A percentile compares a stretch with the other conserved stretches of the same genome.
phyloP scores from a whole-genome alignment of 2,797 vertebrate genomes.

The Spinus olivaceus region DNA sequence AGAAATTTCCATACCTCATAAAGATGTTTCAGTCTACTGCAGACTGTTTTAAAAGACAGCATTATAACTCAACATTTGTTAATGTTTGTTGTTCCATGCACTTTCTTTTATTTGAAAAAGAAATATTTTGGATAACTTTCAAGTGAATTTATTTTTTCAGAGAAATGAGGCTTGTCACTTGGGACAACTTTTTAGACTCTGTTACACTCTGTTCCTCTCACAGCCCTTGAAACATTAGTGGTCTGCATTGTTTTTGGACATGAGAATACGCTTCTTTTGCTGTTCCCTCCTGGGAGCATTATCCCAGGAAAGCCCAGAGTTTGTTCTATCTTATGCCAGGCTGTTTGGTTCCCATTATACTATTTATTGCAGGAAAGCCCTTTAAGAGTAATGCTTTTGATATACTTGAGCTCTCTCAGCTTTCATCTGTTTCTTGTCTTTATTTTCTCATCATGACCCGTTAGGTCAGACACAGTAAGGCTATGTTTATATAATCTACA shows the following conservation, averaged over 20 bases:
- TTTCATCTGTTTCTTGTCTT: not conserved
- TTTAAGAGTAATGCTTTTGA: not conserved
- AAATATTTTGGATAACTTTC: not conserved
- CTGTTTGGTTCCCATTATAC: not conserved
- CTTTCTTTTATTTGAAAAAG: not conserved
- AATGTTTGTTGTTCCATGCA: not conserved
- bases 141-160: not conserved
- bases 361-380: not conserved
- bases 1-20: not conserved
- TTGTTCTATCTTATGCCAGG: not conserved
- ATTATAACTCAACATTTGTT: not conserved
- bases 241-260: not conserved
- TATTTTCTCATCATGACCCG: not conserved
- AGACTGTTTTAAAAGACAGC: not conserved
- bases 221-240: not conserved
- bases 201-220: not conserved
- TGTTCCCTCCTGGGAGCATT: not conserved
- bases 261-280: not conserved
- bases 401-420: not conserved
- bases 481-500: not conserved
- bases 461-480: not conserved
- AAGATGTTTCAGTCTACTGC: not conserved
- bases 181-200: not conserved
- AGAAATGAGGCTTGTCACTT: not conserved
- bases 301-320: not conserved